These are phyloP conservation scores for Ficedula albicollis DNA, from an alignment of 2,797 vertebrate species.

Conservation along the genomic window DNA sequence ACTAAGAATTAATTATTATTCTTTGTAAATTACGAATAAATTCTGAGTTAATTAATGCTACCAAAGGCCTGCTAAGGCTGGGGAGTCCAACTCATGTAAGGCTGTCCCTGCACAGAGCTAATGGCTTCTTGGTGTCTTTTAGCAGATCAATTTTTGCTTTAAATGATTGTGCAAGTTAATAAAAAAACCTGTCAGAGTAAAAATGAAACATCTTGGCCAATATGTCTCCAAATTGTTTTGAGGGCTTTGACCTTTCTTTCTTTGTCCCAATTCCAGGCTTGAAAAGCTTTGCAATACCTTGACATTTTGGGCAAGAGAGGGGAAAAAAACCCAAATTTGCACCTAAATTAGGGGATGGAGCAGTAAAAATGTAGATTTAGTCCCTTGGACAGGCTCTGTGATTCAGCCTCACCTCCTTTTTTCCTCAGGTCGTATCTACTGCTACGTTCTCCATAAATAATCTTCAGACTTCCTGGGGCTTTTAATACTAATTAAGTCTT, in stretches of 20 bases:
- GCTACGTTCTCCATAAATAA: constrained; percentile 4
- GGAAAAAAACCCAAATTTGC: neutral
- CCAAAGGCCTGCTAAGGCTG: neutral
- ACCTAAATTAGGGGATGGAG: neutral
- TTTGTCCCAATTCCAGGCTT: neutral
- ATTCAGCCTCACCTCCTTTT: neutral
- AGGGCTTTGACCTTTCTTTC: constrained; percentile 32
- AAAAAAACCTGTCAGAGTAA: neutral
- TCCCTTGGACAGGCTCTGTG: neutral
- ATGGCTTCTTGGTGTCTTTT: neutral
- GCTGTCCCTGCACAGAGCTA: fast-evolving
- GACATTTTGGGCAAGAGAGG: neutral
- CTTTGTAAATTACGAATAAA: neutral
- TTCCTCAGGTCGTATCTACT: neutral
- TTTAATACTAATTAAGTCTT: constrained; percentile 54
- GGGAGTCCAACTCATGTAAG: neutral
- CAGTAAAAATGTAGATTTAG: constrained; percentile 17
- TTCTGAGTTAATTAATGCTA: neutral
- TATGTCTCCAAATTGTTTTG: neutral
- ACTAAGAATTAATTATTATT: neutral
- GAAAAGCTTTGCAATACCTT: neutral
- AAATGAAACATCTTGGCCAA: constrained; percentile 7
- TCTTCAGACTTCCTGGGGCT: constrained; percentile 7
- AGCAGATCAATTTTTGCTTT: constrained; percentile 11
- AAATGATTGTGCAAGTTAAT: constrained; percentile 13